Conservation (phyloP, 2,888 invertebrate genomes). For the Blera fallax region DNA sequence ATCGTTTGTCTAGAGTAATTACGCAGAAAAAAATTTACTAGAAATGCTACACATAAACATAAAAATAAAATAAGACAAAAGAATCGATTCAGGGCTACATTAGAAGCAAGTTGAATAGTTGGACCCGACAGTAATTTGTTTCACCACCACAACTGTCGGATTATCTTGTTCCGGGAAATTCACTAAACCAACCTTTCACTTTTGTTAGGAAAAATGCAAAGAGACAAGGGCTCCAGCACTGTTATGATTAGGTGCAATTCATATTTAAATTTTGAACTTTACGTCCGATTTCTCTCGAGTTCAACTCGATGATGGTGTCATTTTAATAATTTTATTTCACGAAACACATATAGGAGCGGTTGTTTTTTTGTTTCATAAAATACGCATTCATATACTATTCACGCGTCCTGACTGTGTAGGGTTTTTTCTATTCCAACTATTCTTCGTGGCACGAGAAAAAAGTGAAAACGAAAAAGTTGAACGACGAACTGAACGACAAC, state of each 20-base stretch:
- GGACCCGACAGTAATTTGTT: too few species aligned
- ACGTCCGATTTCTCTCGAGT: slow-evolving; percentile 26
- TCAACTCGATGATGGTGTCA: background rate
- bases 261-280: slow-evolving; percentile 53
- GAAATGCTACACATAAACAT: background rate
- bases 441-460: slow-evolving; percentile 53
- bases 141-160: background rate
- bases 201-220: slow-evolving; percentile 35
- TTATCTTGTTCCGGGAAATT: slow-evolving; percentile 56
- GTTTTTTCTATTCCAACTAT: slow-evolving; percentile 25
- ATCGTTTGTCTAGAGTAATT: slow-evolving; percentile 42
- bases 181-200: slow-evolving; percentile 63
- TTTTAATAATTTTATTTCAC: background rate
- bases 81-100: background rate
- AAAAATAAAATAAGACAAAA: background rate
- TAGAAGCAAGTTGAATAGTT: slow-evolving; percentile 23
- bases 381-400: background rate
- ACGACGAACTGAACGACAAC: slow-evolving; percentile 40
- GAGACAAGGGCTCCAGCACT: slow-evolving; percentile 52
- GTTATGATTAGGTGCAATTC: slow-evolving; percentile 40
- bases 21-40: background rate
- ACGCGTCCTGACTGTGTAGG: slow-evolving; percentile 9
- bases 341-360: background rate
- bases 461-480: slow-evolving; percentile 73
- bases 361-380: background rate